Evolutionary conservation across 1,140 invertebrate species (phyloP).

Genomic region (Laodelphax striatellus): DNA sequence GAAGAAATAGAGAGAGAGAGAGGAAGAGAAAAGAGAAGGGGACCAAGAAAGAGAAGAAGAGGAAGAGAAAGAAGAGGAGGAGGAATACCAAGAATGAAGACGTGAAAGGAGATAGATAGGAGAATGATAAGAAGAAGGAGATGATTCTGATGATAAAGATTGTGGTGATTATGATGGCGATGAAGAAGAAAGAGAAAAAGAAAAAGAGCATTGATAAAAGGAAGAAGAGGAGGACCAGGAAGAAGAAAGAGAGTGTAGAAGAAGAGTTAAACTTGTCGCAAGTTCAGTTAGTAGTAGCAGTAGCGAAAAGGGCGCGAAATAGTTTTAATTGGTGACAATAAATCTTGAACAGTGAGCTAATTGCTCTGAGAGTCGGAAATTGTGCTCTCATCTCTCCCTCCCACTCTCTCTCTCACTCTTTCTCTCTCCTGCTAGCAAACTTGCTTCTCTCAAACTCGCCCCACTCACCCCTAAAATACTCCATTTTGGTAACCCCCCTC

Average conservation of each 20-base stretch:
- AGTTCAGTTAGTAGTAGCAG: neutral
- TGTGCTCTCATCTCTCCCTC: neutral
- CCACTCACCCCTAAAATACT: too few relatives aligned
- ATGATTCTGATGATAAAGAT: neutral
- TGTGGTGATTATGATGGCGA: neutral
- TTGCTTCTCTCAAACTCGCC: too few relatives aligned
- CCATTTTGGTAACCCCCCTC: too few relatives aligned
- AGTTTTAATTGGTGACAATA: neutral
- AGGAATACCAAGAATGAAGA: neutral
- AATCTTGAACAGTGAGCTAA: neutral
- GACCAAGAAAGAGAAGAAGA: neutral
- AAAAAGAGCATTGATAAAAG: neutral
- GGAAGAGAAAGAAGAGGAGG: neutral
- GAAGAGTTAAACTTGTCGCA: neutral
- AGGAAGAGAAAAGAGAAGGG: neutral
- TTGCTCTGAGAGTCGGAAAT: neutral
- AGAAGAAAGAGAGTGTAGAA: neutral
- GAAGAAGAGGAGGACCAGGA: neutral
- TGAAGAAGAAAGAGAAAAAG: neutral
- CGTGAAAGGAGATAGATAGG: neutral
- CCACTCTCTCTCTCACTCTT: neutral
- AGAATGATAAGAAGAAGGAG: neutral
- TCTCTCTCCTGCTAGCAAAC: too few relatives aligned
- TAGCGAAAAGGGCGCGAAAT: too few relatives aligned
- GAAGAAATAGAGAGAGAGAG: neutral